These are phyloP conservation scores for Hydrophis major DNA, from an alignment of 2,797 vertebrate genomes.

Conservation along the genomic window DNA sequence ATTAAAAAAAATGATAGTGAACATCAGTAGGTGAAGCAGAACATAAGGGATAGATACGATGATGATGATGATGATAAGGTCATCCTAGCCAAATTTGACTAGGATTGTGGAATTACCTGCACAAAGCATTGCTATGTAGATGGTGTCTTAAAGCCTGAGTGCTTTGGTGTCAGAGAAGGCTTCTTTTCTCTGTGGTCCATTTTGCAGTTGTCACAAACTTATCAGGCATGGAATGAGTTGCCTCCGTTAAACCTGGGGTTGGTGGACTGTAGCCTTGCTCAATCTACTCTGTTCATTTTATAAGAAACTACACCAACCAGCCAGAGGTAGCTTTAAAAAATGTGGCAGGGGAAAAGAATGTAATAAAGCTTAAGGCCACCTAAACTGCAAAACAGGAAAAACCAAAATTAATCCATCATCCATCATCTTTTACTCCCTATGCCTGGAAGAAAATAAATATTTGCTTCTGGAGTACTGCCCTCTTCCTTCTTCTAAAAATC, in stretches of 20 bases:
- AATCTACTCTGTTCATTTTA: neutral
- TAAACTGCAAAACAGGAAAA: neutral
- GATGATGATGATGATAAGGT: slow-evolving; percentile 14
- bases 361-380: neutral
- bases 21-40: slow-evolving; percentile 27
- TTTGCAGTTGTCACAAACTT: neutral
- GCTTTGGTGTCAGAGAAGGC: neutral
- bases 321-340: neutral
- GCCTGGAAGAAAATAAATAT: neutral
- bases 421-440: neutral
- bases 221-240: neutral
- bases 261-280: neutral
- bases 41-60: neutral
- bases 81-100: slow-evolving; percentile 21
- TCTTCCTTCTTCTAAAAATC: neutral
- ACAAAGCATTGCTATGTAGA: fast-evolving
- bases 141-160: slow-evolving; percentile 16
- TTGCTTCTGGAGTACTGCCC: neutral
- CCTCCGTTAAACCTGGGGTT: neutral
- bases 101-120: neutral
- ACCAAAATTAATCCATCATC: neutral
- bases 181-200: slow-evolving; percentile 4
- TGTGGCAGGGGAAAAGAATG: neutral
- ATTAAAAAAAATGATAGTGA: slow-evolving; percentile 33
- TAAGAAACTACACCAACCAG: neutral